phyloP scores from a whole-genome alignment of 2,797 vertebrate genomes.

The Diceros bicornis region DNA sequence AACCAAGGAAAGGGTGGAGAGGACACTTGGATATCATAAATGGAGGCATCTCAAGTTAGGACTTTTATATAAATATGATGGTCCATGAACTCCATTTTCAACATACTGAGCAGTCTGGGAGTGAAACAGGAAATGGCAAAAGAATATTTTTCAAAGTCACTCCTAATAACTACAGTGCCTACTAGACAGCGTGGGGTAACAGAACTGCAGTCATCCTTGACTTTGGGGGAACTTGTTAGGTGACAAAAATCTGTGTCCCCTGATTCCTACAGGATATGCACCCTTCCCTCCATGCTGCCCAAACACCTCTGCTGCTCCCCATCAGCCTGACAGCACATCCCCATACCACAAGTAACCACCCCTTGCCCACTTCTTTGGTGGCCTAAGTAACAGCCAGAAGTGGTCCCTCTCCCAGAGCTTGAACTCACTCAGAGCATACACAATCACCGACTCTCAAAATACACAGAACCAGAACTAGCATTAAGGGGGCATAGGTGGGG shows the following conservation, averaged over 20 bases:
- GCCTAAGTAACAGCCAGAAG: neutral
- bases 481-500: neutral
- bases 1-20: neutral
- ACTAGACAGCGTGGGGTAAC: neutral
- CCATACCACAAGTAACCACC: neutral
- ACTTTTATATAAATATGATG: neutral
- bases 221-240: neutral
- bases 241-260: neutral
- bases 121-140: constrained; percentile 10
- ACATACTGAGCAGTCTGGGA: neutral
- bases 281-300: neutral
- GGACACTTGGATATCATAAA: neutral
- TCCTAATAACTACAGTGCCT: neutral
- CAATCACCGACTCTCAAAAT: neutral
- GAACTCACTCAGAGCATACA: neutral
- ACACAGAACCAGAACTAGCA: neutral
- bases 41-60: neutral
- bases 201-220: neutral
- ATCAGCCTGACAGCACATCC: neutral
- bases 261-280: neutral
- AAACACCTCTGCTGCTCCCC: neutral
- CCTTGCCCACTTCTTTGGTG: neutral
- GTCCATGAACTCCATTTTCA: neutral
- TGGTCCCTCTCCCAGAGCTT: neutral
- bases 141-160: neutral